Evolutionary conservation across 2,888 invertebrate species (phyloP).

Genomic region (Drosophila greeni): DNA sequence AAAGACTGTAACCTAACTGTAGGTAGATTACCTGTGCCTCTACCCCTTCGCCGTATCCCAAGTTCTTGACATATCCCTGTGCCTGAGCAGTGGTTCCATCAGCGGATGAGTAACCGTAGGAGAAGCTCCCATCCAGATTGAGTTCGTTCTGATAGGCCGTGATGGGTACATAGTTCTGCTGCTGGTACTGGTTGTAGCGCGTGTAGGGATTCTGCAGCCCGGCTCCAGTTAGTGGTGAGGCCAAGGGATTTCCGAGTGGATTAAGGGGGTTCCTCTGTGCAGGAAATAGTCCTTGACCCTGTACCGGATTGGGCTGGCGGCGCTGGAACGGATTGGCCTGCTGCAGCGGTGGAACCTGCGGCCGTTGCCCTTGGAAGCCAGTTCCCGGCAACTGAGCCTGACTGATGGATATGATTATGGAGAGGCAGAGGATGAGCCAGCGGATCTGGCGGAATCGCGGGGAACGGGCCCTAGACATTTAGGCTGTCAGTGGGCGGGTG

Average conservation of each 20-base stretch:
- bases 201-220: constrained; percentile 62
- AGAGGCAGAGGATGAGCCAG: constrained; percentile 27
- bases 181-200: constrained; percentile 74
- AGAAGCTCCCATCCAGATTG: constrained; percentile 78
- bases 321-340: constrained; percentile 47
- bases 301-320: constrained; percentile 30
- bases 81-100: constrained; percentile 90
- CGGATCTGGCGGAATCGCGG: constrained; percentile 26
- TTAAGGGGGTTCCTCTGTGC: constrained; percentile 50
- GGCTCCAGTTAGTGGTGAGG: constrained; percentile 37
- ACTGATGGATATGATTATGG: constrained; percentile 18
- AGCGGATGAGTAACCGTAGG: constrained; percentile 85
- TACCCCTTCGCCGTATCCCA: constrained; percentile 82
- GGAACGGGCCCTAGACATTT: constrained; percentile 47
- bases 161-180: constrained; percentile 78
- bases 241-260: constrained; percentile 48
- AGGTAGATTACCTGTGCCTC: no score
- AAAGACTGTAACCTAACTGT: no score
- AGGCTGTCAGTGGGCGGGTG: constrained; percentile 50
- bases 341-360: constrained; percentile 50
- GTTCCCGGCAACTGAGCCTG: constrained; percentile 56
- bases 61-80: constrained; percentile 86
- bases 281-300: constrained; percentile 59
- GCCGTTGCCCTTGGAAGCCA: constrained; percentile 69
- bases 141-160: constrained; percentile 79